A percentile compares a stretch with the other conserved stretches of the same genome.
phyloP scores from a whole-genome alignment of 35 echinoderm and acorn worm genomes.

The Apostichopus parvimensis region DNA sequence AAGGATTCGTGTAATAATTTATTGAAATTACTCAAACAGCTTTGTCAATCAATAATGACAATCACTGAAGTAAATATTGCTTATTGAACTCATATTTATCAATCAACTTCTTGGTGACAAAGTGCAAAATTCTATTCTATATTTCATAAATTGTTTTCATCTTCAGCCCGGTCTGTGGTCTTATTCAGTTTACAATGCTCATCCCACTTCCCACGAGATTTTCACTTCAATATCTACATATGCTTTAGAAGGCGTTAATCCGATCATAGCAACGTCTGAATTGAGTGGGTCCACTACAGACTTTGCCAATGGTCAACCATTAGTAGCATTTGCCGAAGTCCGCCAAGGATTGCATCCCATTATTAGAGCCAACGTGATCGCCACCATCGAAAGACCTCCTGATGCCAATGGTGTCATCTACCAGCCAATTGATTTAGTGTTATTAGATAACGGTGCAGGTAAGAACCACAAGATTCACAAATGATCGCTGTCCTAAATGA shows the following conservation, averaged over 20 bases:
- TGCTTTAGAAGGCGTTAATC: slow-evolving; percentile 17
- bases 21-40: no score
- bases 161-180: slow-evolving; percentile 49
- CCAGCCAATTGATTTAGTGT: not conserved
- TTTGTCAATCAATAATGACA: no score
- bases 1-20: no score
- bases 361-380: slow-evolving; percentile 37
- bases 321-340: slow-evolving; percentile 51
- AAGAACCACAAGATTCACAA: not conserved
- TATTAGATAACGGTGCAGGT: slow-evolving; percentile 59
- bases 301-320: slow-evolving; percentile 14
- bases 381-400: slow-evolving; percentile 42
- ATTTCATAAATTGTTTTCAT: not conserved
- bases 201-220: not conserved
- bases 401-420: not conserved
- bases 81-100: no score
- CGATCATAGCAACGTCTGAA: slow-evolving; percentile 38
- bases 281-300: slow-evolving; percentile 25
- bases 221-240: slow-evolving; percentile 14
- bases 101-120: no score
- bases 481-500: not conserved
- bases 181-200: not conserved
- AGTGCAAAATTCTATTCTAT: not conserved
- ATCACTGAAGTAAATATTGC: no score
- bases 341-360: slow-evolving; percentile 7